Conservation (phyloP, 2,888 invertebrate species). For the Lithophane ornitopus region DNA sequence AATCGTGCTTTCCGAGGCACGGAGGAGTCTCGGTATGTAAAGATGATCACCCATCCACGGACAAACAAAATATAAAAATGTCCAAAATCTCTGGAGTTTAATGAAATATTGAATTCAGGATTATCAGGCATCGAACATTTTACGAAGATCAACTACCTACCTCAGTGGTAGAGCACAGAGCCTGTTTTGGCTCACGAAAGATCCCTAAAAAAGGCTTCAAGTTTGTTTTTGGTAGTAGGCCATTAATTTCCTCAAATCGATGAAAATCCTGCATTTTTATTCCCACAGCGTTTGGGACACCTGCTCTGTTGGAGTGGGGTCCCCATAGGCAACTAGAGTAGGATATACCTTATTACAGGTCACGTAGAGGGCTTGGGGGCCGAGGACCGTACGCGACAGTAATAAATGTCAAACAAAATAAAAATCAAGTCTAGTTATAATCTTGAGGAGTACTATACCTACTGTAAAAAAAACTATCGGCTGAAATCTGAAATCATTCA, state of each 20-base stretch:
- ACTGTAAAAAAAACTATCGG: neutral
- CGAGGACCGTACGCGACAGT: neutral
- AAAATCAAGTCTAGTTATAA: neutral
- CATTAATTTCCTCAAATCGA: neutral
- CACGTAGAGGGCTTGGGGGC: slow-evolving; percentile 15
- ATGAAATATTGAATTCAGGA: neutral
- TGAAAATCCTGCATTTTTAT: slow-evolving; percentile 16
- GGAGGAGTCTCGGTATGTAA: no score
- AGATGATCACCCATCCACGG: no score
- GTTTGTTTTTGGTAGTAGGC: neutral
- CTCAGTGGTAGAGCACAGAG: neutral
- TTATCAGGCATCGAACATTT: neutral
- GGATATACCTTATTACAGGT: slow-evolving; percentile 53
- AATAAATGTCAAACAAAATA: slow-evolving; percentile 4
- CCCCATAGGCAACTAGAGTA: slow-evolving; percentile 32
- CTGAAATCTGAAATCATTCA: neutral
- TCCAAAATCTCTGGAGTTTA: neutral
- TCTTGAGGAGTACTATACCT: neutral
- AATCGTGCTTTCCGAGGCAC: no score
- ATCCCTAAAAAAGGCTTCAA: neutral
- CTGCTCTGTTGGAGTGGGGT: neutral
- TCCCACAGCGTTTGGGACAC: slow-evolving; percentile 21
- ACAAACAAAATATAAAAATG: no score
- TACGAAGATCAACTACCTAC: neutral
- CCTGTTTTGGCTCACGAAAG: neutral